Conservation (phyloP, 2,888 invertebrate species). For the Gymnosoma rotundatum region DNA sequence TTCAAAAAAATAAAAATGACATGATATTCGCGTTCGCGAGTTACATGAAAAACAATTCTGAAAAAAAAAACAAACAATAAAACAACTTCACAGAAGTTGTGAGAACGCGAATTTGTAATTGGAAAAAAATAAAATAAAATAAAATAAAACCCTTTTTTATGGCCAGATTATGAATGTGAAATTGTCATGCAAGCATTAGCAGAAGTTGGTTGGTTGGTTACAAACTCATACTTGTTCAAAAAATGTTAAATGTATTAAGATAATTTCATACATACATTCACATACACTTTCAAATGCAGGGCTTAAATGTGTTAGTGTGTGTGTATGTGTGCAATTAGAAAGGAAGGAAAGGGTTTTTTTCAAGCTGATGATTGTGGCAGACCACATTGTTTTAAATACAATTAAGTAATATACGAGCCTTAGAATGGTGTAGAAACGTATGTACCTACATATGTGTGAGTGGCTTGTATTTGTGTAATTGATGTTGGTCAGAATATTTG, state of each 20-base stretch:
- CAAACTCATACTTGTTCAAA: constrained; percentile 39
- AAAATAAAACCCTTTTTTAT: constrained; percentile 60
- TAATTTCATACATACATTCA: not conserved
- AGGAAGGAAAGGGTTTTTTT: constrained; percentile 48
- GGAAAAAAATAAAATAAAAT: constrained; percentile 29
- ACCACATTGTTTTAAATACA: constrained; percentile 55
- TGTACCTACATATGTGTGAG: not conserved
- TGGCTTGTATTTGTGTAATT: constrained; percentile 9
- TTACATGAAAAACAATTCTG: constrained; percentile 69
- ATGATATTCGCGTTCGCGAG: constrained; percentile 70
- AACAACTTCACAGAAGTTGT: constrained; percentile 33
- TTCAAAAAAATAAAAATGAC: constrained; percentile 51
- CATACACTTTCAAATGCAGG: not conserved
- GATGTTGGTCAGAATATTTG: constrained; percentile 50
- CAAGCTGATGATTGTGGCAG: constrained; percentile 48
- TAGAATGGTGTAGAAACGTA: not conserved
- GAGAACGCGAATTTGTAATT: constrained; percentile 60
- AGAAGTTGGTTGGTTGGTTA: constrained; percentile 33
- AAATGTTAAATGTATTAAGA: constrained; percentile 24
- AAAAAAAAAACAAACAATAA: constrained; percentile 61
- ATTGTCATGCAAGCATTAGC: constrained; percentile 81
- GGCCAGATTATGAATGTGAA: constrained; percentile 79
- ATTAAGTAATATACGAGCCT: constrained; percentile 16
- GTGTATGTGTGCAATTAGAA: not conserved
- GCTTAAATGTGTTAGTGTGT: not conserved